Evolutionary conservation across 2,888 invertebrate species (phyloP), one percentile per base, ranked within the genome.

Genomic region (Ophonus ardosiacus): DNA sequence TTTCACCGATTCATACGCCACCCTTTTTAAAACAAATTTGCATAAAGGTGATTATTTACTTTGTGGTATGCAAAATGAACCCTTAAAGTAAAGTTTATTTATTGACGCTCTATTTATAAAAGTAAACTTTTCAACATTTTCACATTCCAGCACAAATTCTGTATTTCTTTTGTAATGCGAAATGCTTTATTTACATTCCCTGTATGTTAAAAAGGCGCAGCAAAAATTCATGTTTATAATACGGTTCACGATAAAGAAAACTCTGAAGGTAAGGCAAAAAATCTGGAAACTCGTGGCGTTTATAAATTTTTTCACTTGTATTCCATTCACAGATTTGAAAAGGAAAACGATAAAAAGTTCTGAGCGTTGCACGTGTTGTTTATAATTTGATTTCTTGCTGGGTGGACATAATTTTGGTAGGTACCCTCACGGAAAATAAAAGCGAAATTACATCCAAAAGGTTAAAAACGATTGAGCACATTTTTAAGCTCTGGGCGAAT

Each of bases 341-440:
- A 24, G 79, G 18, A 79, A 59, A 57, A 51, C 38, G 59, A 13
- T 57, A 61, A 63, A 81, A 81, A 43, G 43, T 81, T 63, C 63
- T 38, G 7, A n/a, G 17, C 21, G 31, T 7, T 78, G 80, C 63
- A 38, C 40, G 80, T 63, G 63, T 81, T 81, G 63, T 61, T 65
- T 61, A 81, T 81, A 81, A 81, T 81, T 81, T 81, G 65, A 81
- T 81, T 81, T 81, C 65, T 61, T 43, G 15, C 40, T 17, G 15
- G 17, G 59, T 59, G 38, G 79, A 79, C 31, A 59, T 57, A 59
- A 61, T 79, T 59, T 57, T 57, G 8, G 51, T n/a, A n/a, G 15
- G 43, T 65, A 57, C 79, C 61, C 59, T 79, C 61, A 59, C 59
- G 59, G 38, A 78, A 78, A 78, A 78, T 57, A 57, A 57, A 57